These are phyloP conservation scores for Antedon mediterranea DNA, from an alignment of 53 echinoderm and acorn worm genomes.

Conservation along the genomic window DNA sequence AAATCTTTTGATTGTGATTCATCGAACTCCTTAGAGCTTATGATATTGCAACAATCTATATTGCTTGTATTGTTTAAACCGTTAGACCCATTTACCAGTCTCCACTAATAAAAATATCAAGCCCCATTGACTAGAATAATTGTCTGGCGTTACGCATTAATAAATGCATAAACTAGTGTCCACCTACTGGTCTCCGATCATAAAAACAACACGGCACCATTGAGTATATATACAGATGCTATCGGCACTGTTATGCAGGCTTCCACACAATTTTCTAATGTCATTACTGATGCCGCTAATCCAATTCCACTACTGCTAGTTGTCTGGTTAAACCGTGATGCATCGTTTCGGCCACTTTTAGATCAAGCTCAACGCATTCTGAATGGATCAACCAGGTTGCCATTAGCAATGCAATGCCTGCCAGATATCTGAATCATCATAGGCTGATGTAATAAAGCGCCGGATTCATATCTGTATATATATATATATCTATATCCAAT, in stretches of 20 bases:
- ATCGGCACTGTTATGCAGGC: background rate
- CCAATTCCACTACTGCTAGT: background rate
- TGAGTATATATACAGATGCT: background rate
- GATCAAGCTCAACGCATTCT: background rate
- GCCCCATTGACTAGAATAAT: too few relatives aligned
- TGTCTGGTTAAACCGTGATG: background rate
- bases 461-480: too few relatives aligned
- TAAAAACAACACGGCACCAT: background rate
- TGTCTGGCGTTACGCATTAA: too few relatives aligned
- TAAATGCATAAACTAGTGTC: too few relatives aligned
- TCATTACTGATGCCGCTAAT: background rate
- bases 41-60: too few relatives aligned
- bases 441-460: too few relatives aligned
- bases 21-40: too few relatives aligned
- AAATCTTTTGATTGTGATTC: too few relatives aligned
- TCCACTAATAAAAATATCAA: too few relatives aligned
- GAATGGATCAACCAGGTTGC: background rate
- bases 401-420: background rate
- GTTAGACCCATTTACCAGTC: too few relatives aligned
- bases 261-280: background rate
- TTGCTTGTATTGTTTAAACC: too few relatives aligned
- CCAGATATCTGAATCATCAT: background rate
- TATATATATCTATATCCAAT: too few relatives aligned
- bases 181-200: background rate
- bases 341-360: background rate